Evolutionary conservation across 53 echinoderm and acorn worm species (phyloP), one percentile per base, ranked within the genome.

Genomic region (Henricia sp.): DNA sequence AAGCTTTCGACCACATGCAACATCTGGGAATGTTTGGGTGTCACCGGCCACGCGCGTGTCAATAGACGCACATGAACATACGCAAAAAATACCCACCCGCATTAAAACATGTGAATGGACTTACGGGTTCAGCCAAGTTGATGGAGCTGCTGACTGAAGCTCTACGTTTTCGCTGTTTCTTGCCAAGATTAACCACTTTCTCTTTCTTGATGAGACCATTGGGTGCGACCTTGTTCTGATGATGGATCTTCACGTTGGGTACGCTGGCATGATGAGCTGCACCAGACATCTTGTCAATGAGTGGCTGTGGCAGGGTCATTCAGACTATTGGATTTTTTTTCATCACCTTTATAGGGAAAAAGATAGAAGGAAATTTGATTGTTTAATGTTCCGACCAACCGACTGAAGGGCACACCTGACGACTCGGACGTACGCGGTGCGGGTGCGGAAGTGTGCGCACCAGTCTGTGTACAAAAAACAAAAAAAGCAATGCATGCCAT

Each of bases 231-330:
- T 86, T 86, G 40, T 86, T 74, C 42, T 66, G 66, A 28, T 70
- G 84, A n/a, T 71, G 84, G 20, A 55, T 68, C 67, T 67, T 75
- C 12, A 86, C 8, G 40, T 86, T 86, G 42, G 55, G 12, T 29
- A 43, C 39, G 46, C 86, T 86, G 43, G 86, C 29, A 29, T 84
- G n/a, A 56, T 83, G 76, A 66, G 53, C 51, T 17, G 86, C 67
- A 19, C 14, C 80, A 21, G 80, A 64, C 80, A 80, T 80, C 64
- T 80, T 80, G 19, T 80, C 44, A 52, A 19, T 16, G 0, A 6
- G 0, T 72, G 52, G 0, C 6, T 52, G 72, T n/a, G 14, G 36
- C 52, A 34, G 6, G 2, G 34, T 72, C 53, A 34, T 51, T 46
- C 48, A 70, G 24, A 38, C 55, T 4, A 54, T 10, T 11, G 14